phyloP scores from a whole-genome alignment of 2,797 vertebrate genomes.

The Lithobates pipiens region DNA sequence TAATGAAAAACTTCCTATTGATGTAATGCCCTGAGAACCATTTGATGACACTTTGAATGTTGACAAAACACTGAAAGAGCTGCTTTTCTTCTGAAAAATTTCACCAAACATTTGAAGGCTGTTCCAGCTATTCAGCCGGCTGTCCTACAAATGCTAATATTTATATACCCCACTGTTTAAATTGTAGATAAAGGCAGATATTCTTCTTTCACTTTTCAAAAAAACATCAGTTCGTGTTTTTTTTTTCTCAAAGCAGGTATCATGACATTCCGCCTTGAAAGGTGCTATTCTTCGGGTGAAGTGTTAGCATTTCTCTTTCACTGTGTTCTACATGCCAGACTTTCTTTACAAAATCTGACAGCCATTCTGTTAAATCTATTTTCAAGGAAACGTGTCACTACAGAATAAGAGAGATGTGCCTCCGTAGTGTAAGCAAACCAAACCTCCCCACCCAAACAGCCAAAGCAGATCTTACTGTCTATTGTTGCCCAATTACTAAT shows the following conservation, averaged over 20 bases:
- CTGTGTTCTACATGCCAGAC: constrained; percentile 47
- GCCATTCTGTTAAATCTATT: constrained; percentile 26
- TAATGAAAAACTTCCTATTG: constrained; percentile 1
- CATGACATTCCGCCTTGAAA: constrained; percentile 53
- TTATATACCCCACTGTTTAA: constrained; percentile 54
- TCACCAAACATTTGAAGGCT: constrained; percentile 33
- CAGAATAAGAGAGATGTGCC: constrained; percentile 43
- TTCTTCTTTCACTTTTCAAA: constrained; percentile 43
- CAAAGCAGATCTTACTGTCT: constrained; percentile 51
- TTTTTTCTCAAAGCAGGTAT: constrained; percentile 11
- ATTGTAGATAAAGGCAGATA: constrained; percentile 50
- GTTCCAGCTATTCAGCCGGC: constrained; percentile 20
- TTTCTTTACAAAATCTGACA: constrained; percentile 43
- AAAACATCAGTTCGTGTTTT: constrained; percentile 33
- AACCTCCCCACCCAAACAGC: constrained; percentile 49
- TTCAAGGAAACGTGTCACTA: constrained; percentile 51
- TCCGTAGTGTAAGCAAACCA: constrained; percentile 53
- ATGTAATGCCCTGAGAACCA: constrained; percentile 1
- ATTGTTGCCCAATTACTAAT: constrained; percentile 60
- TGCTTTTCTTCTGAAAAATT: background rate
- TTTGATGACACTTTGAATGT: constrained; percentile 10
- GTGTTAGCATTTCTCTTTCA: constrained; percentile 46
- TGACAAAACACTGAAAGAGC: constrained; percentile 26
- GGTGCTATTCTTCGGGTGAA: constrained; percentile 40
- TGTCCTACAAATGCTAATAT: constrained; percentile 47